These are phyloP conservation scores for Thaumetopoea pityocampa DNA, from an alignment of 1,140 invertebrate species.

Conservation along the genomic window DNA sequence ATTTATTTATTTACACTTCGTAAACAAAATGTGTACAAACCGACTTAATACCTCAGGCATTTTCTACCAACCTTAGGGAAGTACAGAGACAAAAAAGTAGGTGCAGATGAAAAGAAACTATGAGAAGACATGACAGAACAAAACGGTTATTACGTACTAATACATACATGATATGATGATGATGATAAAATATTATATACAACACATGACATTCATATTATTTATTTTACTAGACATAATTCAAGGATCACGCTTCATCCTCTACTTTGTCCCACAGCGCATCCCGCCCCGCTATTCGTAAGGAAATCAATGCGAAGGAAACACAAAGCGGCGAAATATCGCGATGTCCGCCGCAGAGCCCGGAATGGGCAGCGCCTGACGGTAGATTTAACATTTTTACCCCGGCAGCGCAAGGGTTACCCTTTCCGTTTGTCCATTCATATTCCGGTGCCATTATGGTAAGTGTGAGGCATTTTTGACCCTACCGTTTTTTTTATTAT, in stretches of 20 bases:
- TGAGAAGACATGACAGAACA: too few relatives aligned
- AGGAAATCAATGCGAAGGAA: constrained; percentile 56
- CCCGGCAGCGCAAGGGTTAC: constrained; percentile 27
- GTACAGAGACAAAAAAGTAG: too few relatives aligned
- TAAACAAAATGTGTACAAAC: too few relatives aligned
- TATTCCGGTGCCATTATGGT: constrained; percentile 42
- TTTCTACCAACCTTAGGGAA: too few relatives aligned
- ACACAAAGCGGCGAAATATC: constrained; percentile 57
- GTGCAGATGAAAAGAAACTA: too few relatives aligned
- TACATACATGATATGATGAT: too few relatives aligned
- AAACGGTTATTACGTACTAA: too few relatives aligned
- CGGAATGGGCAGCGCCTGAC: constrained; percentile 41
- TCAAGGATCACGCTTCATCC: not conserved
- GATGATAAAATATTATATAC: not conserved
- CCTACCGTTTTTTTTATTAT: constrained; percentile 49
- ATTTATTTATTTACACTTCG: too few relatives aligned
- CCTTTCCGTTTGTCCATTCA: constrained; percentile 48
- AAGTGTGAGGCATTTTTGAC: constrained; percentile 48
- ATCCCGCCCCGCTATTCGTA: constrained; percentile 31
- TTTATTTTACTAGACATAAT: constrained; percentile 3
- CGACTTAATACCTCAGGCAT: too few relatives aligned
- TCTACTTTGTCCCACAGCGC: constrained; percentile 20
- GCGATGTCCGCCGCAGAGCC: constrained; percentile 50
- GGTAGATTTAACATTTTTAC: constrained; percentile 59
- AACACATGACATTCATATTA: not conserved